Percentiles rank a stretch among this genome's conserved stretches.
These are phyloP conservation scores for Pogona vitticeps DNA, from an alignment of 2,113 vertebrate species.

Conservation along the genomic window DNA sequence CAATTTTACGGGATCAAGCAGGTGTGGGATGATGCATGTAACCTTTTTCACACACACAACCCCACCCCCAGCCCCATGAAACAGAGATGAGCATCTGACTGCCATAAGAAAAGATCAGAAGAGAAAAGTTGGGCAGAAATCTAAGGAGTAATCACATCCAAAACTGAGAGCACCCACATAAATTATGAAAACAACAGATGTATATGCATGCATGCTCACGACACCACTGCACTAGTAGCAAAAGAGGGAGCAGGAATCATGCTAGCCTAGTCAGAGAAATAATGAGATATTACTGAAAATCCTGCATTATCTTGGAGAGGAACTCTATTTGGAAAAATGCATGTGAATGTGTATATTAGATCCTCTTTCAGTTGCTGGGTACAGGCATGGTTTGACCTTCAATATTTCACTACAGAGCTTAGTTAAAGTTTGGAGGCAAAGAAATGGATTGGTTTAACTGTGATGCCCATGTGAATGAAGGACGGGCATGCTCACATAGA, in stretches of 20 bases:
- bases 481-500: neutral
- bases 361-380: neutral
- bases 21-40: conserved; percentile 10
- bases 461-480: conserved; percentile 13
- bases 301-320: neutral
- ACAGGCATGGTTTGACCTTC: neutral
- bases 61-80: neutral
- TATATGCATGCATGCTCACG: neutral
- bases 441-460: conserved; percentile 1
- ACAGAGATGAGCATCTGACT: neutral
- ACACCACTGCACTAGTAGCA: neutral
- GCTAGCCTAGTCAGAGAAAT: conserved; percentile 18
- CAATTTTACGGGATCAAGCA: conserved; percentile 2
- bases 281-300: conserved; percentile 31
- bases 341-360: neutral
- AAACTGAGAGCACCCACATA: conserved; percentile 1
- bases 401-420: neutral
- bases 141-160: conserved; percentile 1
- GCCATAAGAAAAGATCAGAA: conserved; percentile 23
- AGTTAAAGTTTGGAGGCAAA: neutral
- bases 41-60: neutral
- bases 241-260: conserved; percentile 27
- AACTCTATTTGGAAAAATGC: conserved; percentile 28
- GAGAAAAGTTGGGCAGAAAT: neutral
- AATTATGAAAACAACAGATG: neutral